A percentile compares a stretch with the other conserved stretches of the same genome.
Conservation (phyloP, 2,113 vertebrate species). For the Chloroceryle aenea region DNA sequence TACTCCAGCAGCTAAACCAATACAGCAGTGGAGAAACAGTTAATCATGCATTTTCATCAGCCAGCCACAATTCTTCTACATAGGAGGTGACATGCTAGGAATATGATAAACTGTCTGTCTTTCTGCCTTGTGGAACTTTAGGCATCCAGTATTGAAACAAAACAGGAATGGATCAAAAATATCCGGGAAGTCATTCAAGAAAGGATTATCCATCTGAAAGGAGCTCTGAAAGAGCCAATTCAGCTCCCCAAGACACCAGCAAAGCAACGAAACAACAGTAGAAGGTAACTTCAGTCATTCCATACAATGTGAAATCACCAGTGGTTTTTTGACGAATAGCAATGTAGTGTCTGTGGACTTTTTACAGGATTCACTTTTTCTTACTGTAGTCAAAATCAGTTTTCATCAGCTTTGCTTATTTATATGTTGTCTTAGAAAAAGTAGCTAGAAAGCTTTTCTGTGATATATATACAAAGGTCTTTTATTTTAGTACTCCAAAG, state of each 20-base stretch:
- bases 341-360: neutral
- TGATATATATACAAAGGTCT: neutral
- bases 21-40: neutral
- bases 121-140: constrained; percentile 65
- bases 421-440: neutral
- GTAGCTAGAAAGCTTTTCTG: neutral
- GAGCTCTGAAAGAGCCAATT: constrained; percentile 95
- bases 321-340: neutral
- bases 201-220: constrained; percentile 97
- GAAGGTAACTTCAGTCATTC: constrained; percentile 79
- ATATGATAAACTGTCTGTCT: neutral
- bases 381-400: neutral
- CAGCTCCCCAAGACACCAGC: constrained; percentile 93
- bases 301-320: neutral
- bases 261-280: constrained; percentile 91
- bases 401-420: neutral
- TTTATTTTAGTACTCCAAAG: neutral
- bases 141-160: constrained; percentile 94
- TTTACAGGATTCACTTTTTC: neutral
- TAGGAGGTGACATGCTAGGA: neutral
- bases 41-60: neutral
- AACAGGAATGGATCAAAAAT: constrained; percentile 99
- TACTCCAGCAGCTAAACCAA: neutral
- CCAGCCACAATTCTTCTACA: neutral
- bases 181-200: constrained; percentile 98